Evolutionary conservation across 2,888 invertebrate genomes (phyloP).

Genomic region (Dicyrtoma fusca): DNA sequence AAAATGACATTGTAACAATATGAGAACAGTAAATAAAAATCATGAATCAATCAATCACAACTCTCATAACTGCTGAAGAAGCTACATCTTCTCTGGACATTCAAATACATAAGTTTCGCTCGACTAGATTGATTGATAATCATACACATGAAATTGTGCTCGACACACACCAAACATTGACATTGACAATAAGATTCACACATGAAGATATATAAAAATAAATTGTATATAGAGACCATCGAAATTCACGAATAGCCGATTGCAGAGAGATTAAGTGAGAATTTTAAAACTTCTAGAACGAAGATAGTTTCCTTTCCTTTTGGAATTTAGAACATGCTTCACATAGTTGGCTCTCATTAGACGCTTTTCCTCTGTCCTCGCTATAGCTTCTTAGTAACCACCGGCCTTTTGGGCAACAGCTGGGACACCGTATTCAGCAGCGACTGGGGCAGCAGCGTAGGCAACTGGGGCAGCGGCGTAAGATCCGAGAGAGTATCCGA

Average conservation of each 20-base stretch:
- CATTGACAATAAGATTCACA: constrained; percentile 1
- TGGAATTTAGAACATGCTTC: no score
- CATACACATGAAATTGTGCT: not conserved
- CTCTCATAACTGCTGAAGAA: not conserved
- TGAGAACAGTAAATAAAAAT: not conserved
- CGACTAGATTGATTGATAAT: constrained; percentile 8
- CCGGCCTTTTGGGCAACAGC: not conserved
- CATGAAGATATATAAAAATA: not conserved
- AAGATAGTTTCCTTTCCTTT: no score
- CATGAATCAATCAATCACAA: constrained; percentile 3
- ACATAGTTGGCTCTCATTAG: no score
- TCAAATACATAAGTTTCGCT: constrained; percentile 6
- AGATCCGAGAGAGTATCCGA: constrained; percentile 51
- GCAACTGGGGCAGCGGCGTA: not conserved
- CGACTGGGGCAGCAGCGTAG: constrained; percentile 24
- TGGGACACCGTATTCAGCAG: constrained; percentile 34
- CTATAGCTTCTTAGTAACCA: constrained; percentile 11
- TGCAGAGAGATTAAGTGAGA: no score
- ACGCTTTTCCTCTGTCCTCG: no score
- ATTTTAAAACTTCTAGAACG: no score
- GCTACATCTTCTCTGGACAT: not conserved
- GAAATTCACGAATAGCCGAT: not conserved
- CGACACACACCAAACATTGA: not conserved
- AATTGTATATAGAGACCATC: not conserved
- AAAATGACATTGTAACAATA: constrained; percentile 7